These are phyloP conservation scores for Oxyruncus cristatus DNA, from an alignment of 2,113 vertebrate genomes.

Conservation along the genomic window DNA sequence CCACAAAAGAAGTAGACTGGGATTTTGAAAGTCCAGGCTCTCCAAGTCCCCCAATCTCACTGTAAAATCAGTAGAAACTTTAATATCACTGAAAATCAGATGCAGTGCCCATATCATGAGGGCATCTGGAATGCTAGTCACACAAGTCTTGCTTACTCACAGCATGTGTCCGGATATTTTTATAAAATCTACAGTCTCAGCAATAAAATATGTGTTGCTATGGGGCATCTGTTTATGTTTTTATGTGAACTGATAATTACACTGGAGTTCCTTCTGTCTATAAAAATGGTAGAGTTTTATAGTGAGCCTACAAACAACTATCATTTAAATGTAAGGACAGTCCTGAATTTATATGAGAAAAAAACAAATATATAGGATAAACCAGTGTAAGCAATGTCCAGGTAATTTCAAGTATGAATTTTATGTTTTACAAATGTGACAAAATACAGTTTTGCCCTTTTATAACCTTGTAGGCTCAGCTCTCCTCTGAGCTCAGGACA, in stretches of 20 bases:
- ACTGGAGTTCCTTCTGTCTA: constrained; percentile 23
- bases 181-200: constrained; percentile 48
- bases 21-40: neutral
- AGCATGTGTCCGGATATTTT: constrained; percentile 14
- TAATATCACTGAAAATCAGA: neutral
- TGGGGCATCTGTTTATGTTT: constrained; percentile 62
- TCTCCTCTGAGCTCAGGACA: neutral
- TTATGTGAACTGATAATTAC: constrained; percentile 46
- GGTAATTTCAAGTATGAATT: neutral
- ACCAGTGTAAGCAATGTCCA: neutral
- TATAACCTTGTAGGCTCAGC: neutral
- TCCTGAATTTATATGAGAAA: neutral
- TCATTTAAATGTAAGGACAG: neutral
- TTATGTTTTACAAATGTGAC: neutral
- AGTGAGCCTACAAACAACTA: neutral
- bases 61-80: neutral
- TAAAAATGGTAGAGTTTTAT: neutral
- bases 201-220: constrained; percentile 56
- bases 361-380: neutral
- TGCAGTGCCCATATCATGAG: neutral
- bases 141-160: constrained; percentile 7
- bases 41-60: neutral
- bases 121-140: constrained; percentile 50
- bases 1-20: neutral
- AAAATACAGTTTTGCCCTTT: neutral